phyloP scores from a whole-genome alignment of 2,113 vertebrate species.

The Chiloscyllium plagiosum region DNA sequence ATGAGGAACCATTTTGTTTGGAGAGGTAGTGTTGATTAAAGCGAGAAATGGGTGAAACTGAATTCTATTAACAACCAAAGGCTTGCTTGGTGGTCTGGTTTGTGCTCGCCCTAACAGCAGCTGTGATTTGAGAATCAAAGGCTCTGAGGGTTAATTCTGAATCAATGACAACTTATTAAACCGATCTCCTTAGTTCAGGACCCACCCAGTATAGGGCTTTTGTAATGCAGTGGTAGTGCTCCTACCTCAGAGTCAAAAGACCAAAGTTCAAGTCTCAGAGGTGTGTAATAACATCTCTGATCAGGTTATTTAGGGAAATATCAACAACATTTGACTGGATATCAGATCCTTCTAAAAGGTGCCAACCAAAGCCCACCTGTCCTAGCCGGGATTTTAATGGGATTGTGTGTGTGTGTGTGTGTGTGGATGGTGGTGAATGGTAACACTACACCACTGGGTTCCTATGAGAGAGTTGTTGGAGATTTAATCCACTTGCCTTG shows the following conservation, averaged over 20 bases:
- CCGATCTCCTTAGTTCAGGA: no score
- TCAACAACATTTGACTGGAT: no score
- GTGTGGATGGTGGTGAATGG: no score
- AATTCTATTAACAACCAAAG: not conserved
- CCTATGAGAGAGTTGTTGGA: no score
- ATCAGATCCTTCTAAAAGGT: not conserved
- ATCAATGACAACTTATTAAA: not conserved
- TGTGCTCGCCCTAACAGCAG: rapidly evolving
- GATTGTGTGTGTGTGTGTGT: not conserved
- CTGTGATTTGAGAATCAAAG: not conserved
- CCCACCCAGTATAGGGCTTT: no score
- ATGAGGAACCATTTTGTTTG: no score
- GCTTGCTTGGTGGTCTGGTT: not conserved
- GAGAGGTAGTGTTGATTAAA: not conserved
- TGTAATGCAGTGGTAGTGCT: no score
- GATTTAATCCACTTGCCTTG: not conserved
- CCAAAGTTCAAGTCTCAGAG: no score
- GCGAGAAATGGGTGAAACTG: not conserved
- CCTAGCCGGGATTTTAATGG: not conserved
- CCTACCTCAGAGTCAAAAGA: no score
- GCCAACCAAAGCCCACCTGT: not conserved
- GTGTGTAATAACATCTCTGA: no score
- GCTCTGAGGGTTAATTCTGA: not conserved
- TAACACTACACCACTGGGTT: not conserved
- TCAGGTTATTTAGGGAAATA: no score